These are phyloP conservation scores for Monochamus saltuarius DNA, from an alignment of 1,140 invertebrate species.

Conservation along the genomic window DNA sequence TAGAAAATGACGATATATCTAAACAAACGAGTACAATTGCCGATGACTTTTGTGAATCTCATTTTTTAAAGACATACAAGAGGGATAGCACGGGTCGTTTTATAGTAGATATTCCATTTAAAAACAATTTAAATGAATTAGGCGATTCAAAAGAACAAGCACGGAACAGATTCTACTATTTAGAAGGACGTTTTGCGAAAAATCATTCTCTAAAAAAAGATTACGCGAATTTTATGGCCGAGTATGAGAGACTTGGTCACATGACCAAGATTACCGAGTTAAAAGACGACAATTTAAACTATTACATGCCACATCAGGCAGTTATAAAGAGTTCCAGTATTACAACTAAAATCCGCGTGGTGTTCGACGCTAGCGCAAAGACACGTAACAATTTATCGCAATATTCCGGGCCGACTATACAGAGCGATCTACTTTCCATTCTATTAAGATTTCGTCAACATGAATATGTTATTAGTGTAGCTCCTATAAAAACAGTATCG, in stretches of 20 bases:
- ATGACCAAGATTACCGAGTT: slow-evolving; percentile 11
- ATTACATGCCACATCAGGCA: slow-evolving; percentile 51
- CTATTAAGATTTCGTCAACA: slow-evolving; percentile 50
- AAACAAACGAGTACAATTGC: no score
- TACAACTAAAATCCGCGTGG: slow-evolving; percentile 46
- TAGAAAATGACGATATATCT: not conserved
- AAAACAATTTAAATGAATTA: not conserved
- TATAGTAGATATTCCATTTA: slow-evolving; percentile 18
- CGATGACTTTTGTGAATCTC: not conserved
- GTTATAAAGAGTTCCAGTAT: slow-evolving; percentile 43
- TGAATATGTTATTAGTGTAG: slow-evolving; percentile 45
- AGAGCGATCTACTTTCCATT: slow-evolving; percentile 39
- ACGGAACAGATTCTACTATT: slow-evolving; percentile 2
- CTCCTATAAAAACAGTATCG: slow-evolving; percentile 39
- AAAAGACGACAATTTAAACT: not conserved
- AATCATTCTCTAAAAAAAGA: slow-evolving; percentile 15
- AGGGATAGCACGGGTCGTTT: slow-evolving; percentile 1
- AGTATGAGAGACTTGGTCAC: slow-evolving; percentile 20
- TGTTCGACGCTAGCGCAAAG: slow-evolving; percentile 48
- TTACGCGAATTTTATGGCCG: slow-evolving; percentile 20
- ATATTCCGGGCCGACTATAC: slow-evolving; percentile 34
- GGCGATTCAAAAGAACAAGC: slow-evolving; percentile 7
- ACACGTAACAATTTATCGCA: slow-evolving; percentile 32
- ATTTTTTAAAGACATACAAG: not conserved
- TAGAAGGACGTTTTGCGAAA: slow-evolving; percentile 16